Evolutionary conservation across 2,888 invertebrate genomes (phyloP), one percentile per base, ranked within the genome.

Genomic region (Macaria notata): DNA sequence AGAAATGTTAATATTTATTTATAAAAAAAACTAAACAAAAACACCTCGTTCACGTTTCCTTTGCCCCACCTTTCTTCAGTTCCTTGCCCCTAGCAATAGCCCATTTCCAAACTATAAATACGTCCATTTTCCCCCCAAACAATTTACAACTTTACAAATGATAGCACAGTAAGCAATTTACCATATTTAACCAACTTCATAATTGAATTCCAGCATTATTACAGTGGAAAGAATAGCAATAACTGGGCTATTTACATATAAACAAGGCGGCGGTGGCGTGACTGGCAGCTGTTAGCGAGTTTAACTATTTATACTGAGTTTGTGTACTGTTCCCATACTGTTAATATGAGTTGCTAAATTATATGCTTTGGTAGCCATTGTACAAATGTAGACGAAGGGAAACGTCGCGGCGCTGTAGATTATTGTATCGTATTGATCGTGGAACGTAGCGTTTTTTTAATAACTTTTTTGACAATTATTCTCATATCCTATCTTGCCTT

Each of bases 151-250:
- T 61, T 51, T 29, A 63, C 50, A 62, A 65, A 62, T 59, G 61
- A 62, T 50, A 57, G 63, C 56, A 55, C 49, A 43, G 44, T 59
- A 57, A 63, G 60, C 57, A 69, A 67, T 64, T 51, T 48, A 54
- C 51, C 48, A 51, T 55, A 59, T 51, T 62, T 63, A 47, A 59
- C 63, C 50, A 53, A 67, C 59, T 66, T 66, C 49, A 55, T 73
- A 71, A 74, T 74, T 72, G 74, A 74, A 74, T 70, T 73, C 61
- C 60, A 63, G 61, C 61, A 64, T 68, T 68, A 72, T 72, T 70
- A 72, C 57, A 56, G 56, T 43, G 30, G 56, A 66, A 66, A 68
- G 66, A 65, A 64, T 64, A 61, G 57, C 65, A 63, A 63, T 69
- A 68, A 66, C 54, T 55, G 61, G 61, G 63, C 61, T 64, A 73